Base-by-base conservation (phyloP, 1,140 invertebrate species). In the Brachionus asplanchnoidis region DNA sequence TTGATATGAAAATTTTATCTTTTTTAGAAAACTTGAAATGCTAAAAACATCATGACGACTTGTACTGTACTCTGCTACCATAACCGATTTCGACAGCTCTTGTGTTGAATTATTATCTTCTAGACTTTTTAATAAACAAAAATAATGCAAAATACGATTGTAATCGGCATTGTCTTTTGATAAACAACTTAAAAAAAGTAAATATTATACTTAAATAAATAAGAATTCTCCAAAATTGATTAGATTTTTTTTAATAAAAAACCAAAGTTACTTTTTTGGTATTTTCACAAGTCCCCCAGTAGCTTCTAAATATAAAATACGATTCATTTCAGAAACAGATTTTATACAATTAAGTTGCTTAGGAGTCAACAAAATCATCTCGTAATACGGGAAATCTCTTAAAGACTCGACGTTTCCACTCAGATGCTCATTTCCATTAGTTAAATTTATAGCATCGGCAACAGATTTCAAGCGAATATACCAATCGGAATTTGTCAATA, bases 41-140 rank as follows among this genome's bases (percentile, higher is more conserved):
- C 66, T 70, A 70, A 70, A 70, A 36, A 70, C 66, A 17, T 70
- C 66, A 70, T 70, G 66, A 14, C 66, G 66, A 70, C 66, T 70
- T 12, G 66, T 70, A 70, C 66, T 70, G 17, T 70, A 70, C 66
- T 70, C 66, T 36, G 66, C 66, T 14, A 70, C 66, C 66, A 70
- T 70, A 70, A 70, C 66, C 28, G 66, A 70, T 70, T 70, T 70
- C 17, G 66, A 70, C 11, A 70, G 66, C 32, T 70, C 66, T 70
- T 36, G 28, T 36, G 66, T 70, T 36, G 28, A 70, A 70, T 17
- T 17, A 70, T 14, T 70, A 70, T 70, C 32, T 70, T 70, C 66
- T 9, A 36, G 32, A 70, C 17, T 70, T 70, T 70, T 70, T 40
- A 70, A 70, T 70, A 70, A 70, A 70, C 66, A 70, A 70, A 70